Evolutionary conservation across 2,888 invertebrate species (phyloP), one percentile per base, ranked within the genome.

Genomic region (Trissoscelio sp.): DNA sequence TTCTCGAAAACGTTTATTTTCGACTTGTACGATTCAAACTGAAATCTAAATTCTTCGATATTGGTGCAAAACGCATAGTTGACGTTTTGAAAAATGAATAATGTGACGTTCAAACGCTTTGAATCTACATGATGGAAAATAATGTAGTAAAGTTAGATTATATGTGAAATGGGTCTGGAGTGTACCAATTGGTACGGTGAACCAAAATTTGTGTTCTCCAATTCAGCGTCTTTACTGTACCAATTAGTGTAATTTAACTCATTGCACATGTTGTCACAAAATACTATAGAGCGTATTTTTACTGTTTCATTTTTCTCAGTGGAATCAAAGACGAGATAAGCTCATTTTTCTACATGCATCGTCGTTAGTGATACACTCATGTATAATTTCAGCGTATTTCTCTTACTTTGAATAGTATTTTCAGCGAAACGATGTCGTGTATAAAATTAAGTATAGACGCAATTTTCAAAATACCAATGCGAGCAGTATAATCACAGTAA

Each of bases 301-400:
- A 64, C 55, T 70, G 57, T 78, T 70, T 66, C 58, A 70, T 78
- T 67, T 72, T 73, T 79, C 73, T 73, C 67, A 53, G 53, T 79
- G 79, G 55, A 89, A 88, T 89, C 90, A 86, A 89, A 88, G 88
- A 89, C 88, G 88, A 87, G 86, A 88, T 87, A 88, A 87, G 89
- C 89, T 90, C 90, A 91, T 90, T 91, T 91, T 91, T 91, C 91
- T 91, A 91, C 90, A 89, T 88, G 88, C 90, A 89, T 90, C 88
- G 87, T 91, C 89, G 88, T 89, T 87, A 87, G 83, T 72, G 66
- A 75, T 79, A 66, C 55, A 69, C 60, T 72, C 64, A 66, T 58
- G 39, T 60, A 42, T 78, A 67, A 77, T 78, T 81, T 73, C 22
- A 42, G 48, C 37, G 37, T 74, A 53, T 22, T 83, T 83, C 66